Percentiles rank a stretch among this genome's conserved stretches.
Conservation (phyloP, 1,140 invertebrate species). For the Chymomyza costata region DNA sequence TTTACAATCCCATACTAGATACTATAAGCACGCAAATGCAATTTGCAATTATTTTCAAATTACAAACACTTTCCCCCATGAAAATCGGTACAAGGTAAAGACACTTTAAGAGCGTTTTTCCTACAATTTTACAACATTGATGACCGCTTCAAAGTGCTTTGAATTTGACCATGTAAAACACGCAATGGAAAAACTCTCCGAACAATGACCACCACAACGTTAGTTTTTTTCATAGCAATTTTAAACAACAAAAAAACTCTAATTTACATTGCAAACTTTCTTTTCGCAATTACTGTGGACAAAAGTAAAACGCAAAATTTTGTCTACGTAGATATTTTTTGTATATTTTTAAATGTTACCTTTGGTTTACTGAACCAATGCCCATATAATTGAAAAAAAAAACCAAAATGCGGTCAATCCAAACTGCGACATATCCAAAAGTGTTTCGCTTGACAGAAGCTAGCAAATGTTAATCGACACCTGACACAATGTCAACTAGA, state of each 20-base stretch:
- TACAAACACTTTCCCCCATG: conserved; percentile 26
- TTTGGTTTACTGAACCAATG: conserved; percentile 5
- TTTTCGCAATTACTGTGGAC: conserved; percentile 25
- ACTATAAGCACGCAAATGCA: too few relatives aligned
- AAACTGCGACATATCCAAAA: conserved; percentile 21
- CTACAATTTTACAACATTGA: conserved; percentile 21
- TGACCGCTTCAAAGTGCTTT: conserved; percentile 7
- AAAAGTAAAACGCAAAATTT: conserved; percentile 25
- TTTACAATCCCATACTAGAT: too few relatives aligned
- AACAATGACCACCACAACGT: conserved; percentile 19
- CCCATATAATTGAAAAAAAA: conserved; percentile 13
- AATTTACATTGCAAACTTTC: conserved; percentile 30
- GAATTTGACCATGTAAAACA: conserved; percentile 28
- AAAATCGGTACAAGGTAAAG: conserved; percentile 21
- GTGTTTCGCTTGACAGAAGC: conserved; percentile 23
- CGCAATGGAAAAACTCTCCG: conserved; percentile 9
- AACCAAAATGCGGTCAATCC: conserved; percentile 7
- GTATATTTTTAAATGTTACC: conserved; percentile 14
- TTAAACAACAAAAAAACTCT: conserved; percentile 11
- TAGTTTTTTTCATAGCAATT: conserved; percentile 10
- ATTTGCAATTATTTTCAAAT: conserved; percentile 42
- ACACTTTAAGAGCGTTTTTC: too few relatives aligned
- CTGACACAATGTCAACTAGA: too few relatives aligned
- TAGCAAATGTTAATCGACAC: too few relatives aligned
- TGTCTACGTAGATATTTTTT: too few relatives aligned